Evolutionary conservation across 2,797 vertebrate genomes (phyloP), one percentile per base, ranked within the genome.

Genomic region (Eremophila alpestris): DNA sequence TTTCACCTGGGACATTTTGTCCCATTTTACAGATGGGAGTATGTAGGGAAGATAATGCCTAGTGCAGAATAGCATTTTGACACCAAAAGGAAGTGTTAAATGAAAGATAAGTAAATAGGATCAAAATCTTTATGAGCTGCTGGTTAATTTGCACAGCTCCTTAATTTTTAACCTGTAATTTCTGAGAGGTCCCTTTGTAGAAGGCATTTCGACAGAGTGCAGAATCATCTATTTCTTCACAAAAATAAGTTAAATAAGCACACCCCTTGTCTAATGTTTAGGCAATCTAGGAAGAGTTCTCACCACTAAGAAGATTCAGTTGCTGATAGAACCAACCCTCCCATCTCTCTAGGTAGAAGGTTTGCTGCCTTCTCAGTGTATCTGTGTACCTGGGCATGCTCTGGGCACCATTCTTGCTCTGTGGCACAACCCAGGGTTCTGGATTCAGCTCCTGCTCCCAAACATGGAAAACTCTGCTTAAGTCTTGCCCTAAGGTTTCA

Each of bases 51-150:
- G 21, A 7, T 43, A 56, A 80, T 70, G 52, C 23, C 32, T 59
- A 67, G 49, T 16, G 19, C 23, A 58, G 32, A 92, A 80, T 2
- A 70, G 30, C 6, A 56, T 85, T 85, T 92, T 58, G 45, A 89
- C 27, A 67, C 32, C 0, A 1, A 38, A 80, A 90, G 40, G 38
- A 70, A 67, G 19, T 23, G 18, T 63, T 75, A 63, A 73, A 24
- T 22, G 45, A 65, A 95, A 79, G 23, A 41, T 46, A 79, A 78
- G 36, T 51, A 79, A 92, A 60, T 9, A 87, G 45, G 23, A 87
- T 52, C 22, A 85, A 87, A 90, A 82, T 36, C 32, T 83, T 67
- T 56, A 40, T 17, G 17, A 73, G 19, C 23, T 89, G 27, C 32
- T 74, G 19, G 27, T 36, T 83, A 49, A 55, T 14, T 74, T 27